These are phyloP conservation scores for Nannospalax galili DNA, from an alignment of 2,113 vertebrate species.

Conservation along the genomic window DNA sequence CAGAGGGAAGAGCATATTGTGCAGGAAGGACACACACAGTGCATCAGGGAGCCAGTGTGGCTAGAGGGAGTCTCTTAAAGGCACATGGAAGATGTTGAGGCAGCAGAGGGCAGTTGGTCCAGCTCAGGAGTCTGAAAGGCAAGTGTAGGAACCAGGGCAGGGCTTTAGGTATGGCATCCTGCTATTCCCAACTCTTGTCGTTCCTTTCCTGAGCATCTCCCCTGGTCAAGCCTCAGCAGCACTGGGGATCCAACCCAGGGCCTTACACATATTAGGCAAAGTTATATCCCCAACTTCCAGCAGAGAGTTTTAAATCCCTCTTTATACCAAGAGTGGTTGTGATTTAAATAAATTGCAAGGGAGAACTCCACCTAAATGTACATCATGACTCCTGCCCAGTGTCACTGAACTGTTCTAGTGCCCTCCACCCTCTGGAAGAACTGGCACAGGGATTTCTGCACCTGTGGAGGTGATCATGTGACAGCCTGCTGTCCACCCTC, in stretches of 20 bases:
- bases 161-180: neutral
- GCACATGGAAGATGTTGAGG: neutral
- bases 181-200: neutral
- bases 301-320: neutral
- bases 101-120: fast-evolving
- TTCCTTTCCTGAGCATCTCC: neutral
- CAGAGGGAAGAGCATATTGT: fast-evolving
- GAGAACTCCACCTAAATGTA: neutral
- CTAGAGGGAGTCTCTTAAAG: fast-evolving
- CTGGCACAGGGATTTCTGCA: fast-evolving
- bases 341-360: neutral
- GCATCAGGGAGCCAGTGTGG: neutral
- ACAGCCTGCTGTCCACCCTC: neutral
- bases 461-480: neutral
- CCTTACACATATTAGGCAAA: neutral
- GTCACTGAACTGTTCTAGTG: neutral
- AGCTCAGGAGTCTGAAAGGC: neutral
- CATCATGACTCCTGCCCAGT: neutral
- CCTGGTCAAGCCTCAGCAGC: neutral
- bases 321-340: neutral
- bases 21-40: fast-evolving
- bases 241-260: neutral
- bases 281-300: neutral
- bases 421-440: fast-evolving
- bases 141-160: neutral